Percentiles rank a stretch among this genome's conserved stretches.
Evolutionary conservation across 2,888 invertebrate species (phyloP).

Genomic region (Machimus atricapillus): DNA sequence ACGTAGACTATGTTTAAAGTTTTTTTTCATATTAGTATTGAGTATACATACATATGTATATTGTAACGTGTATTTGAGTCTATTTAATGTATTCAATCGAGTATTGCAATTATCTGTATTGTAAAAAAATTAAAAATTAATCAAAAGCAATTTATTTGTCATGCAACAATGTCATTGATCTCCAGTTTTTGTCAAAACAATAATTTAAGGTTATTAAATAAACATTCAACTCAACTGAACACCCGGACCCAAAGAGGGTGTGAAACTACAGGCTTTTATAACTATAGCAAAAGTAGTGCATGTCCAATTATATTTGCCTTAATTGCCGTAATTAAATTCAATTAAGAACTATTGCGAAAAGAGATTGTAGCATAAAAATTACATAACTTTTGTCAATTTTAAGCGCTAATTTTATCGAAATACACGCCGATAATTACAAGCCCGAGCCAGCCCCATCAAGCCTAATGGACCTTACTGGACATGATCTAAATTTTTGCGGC

Average conservation of each 20-base stretch:
- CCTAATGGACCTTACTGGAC: neutral
- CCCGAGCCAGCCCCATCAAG: neutral
- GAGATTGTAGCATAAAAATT: slow-evolving; percentile 13
- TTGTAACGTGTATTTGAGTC: too few relatives aligned
- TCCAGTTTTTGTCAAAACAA: neutral
- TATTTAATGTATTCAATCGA: too few relatives aligned
- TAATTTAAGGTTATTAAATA: neutral
- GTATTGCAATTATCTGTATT: neutral
- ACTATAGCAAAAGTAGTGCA: neutral
- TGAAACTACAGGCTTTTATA: neutral
- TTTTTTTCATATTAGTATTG: too few relatives aligned
- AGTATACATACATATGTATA: too few relatives aligned
- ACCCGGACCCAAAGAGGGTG: neutral
- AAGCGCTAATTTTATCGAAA: neutral
- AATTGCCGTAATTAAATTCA: slow-evolving; percentile 10
- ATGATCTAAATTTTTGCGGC: slow-evolving; percentile 1
- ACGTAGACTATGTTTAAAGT: too few relatives aligned
- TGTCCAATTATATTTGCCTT: neutral
- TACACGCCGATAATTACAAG: slow-evolving; percentile 13
- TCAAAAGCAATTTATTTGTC: neutral
- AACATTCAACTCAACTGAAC: neutral
- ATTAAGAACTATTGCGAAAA: neutral
- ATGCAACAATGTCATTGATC: neutral
- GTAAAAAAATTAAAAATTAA: neutral
- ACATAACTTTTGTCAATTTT: slow-evolving; percentile 20